Percentiles rank a stretch among this genome's conserved stretches.
These are phyloP conservation scores for Amia ocellicauda DNA, from an alignment of 2,113 vertebrate species.

Conservation along the genomic window DNA sequence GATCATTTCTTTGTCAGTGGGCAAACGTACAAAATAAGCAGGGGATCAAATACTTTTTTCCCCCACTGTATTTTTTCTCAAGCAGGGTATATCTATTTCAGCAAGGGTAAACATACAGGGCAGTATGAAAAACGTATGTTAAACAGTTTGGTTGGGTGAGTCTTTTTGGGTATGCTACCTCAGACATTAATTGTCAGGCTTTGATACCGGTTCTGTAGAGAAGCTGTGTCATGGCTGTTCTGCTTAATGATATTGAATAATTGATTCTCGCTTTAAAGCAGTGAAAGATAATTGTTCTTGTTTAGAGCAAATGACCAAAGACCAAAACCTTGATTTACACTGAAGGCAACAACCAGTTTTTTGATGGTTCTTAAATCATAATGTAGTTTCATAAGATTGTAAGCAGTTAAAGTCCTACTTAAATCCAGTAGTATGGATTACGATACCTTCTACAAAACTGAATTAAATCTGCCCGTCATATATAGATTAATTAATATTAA, in stretches of 20 bases:
- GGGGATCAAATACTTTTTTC: too few relatives aligned
- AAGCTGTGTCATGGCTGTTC: conserved; percentile 61
- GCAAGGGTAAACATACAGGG: too few relatives aligned
- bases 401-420: too few relatives aligned
- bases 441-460: too few relatives aligned
- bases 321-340: conserved; percentile 42
- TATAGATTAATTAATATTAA: too few relatives aligned
- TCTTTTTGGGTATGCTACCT: conserved; percentile 30
- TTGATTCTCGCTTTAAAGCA: conserved; percentile 66
- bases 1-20: too few relatives aligned
- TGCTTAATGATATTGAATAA: conserved; percentile 75
- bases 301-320: conserved; percentile 42
- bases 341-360: conserved; percentile 39
- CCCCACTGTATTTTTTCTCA: too few relatives aligned
- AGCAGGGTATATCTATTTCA: too few relatives aligned
- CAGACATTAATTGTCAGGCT: conserved; percentile 48
- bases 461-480: too few relatives aligned
- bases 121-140: background rate
- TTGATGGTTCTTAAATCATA: conserved; percentile 27
- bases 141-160: background rate
- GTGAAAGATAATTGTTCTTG: conserved; percentile 59
- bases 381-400: too few relatives aligned
- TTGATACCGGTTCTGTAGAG: conserved; percentile 56
- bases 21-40: too few relatives aligned
- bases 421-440: too few relatives aligned